Evolutionary conservation across 2,797 vertebrate genomes (phyloP).

Genomic region (Epinephelus coioides): DNA sequence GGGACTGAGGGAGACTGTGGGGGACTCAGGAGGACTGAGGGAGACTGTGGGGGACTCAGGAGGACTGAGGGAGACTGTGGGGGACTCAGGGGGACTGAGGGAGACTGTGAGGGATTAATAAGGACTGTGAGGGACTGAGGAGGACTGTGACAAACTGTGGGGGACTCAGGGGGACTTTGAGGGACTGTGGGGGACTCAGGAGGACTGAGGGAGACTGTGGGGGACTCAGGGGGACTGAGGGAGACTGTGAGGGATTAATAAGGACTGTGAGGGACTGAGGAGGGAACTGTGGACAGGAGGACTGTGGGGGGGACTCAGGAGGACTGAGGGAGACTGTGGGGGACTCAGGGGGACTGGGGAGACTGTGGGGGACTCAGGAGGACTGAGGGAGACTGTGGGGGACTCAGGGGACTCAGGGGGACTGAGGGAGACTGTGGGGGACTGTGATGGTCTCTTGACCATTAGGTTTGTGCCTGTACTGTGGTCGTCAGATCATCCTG

Average conservation of each 20-base stretch:
- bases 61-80: too few species aligned
- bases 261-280: conserved; percentile 27
- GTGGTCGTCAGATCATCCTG: conserved; percentile 22
- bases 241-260: too few species aligned
- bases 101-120: too few species aligned
- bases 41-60: neutral
- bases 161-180: neutral
- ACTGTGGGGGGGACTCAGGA: neutral
- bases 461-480: neutral
- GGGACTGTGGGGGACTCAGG: too few species aligned
- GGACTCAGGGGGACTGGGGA: neutral
- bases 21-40: neutral
- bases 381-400: neutral
- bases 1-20: neutral
- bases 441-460: too few species aligned
- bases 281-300: neutral
- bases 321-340: conserved; percentile 24
- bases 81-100: neutral
- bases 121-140: neutral
- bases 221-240: neutral
- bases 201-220: neutral
- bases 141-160: neutral
- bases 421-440: too few species aligned
- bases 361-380: neutral
- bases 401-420: neutral